Conservation (phyloP, 1,140 invertebrate genomes). For the Heliconius hewitsoni region DNA sequence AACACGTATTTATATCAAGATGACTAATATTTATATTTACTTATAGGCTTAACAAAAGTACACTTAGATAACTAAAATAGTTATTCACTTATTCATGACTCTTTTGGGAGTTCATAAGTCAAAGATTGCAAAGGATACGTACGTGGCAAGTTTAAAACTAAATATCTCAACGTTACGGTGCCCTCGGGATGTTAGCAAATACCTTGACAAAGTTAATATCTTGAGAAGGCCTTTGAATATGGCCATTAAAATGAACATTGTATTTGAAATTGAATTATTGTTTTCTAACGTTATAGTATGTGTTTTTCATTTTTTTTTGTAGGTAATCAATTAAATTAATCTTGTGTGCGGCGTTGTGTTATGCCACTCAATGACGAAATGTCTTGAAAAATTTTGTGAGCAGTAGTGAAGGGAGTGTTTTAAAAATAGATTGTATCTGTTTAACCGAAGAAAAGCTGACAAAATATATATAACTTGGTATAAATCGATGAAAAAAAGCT, state of each 20-base stretch:
- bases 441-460: no score
- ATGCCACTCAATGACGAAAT: no score
- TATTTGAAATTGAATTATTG: not conserved
- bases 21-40: not conserved
- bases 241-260: slow-evolving; percentile 43
- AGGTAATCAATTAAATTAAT: no score
- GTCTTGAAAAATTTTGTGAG: no score
- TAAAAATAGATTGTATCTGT: no score
- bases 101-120: slow-evolving; percentile 37
- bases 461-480: no score
- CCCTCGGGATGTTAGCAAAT: slow-evolving; percentile 60
- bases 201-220: slow-evolving; percentile 73
- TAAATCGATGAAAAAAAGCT: no score
- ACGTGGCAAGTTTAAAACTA: slow-evolving; percentile 53
- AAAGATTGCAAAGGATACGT: slow-evolving; percentile 48
- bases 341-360: no score
- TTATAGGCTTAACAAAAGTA: not conserved
- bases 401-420: no score
- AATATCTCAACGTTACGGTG: slow-evolving; percentile 61
- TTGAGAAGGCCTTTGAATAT: slow-evolving; percentile 44
- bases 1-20: not conserved
- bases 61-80: not conserved
- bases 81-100: not conserved
- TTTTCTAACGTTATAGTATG: no score
- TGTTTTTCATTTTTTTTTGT: no score